These are phyloP conservation scores for Ornithoptera alexandrae DNA, from an alignment of 2,888 invertebrate species.

Conservation along the genomic window DNA sequence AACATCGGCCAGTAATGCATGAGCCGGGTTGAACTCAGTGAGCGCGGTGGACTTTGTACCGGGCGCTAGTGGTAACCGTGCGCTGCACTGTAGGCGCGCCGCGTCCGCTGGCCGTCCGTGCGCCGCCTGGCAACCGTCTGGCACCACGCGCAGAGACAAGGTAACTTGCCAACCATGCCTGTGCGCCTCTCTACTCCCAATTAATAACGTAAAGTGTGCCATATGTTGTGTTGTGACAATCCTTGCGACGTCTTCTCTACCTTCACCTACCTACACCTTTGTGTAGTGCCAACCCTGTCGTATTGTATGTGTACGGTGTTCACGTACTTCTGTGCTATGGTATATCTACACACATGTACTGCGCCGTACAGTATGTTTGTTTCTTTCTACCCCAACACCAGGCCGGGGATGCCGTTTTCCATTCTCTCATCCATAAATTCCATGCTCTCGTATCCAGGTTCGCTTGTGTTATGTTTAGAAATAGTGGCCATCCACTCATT, in stretches of 20 bases:
- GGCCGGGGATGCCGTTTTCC: too few relatives aligned
- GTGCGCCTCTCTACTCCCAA: neutral
- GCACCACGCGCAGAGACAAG: conserved; percentile 2
- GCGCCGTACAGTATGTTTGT: too few relatives aligned
- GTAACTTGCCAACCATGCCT: neutral
- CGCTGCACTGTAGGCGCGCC: conserved; percentile 66
- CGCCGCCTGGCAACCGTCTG: conserved; percentile 37
- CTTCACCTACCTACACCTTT: too few relatives aligned
- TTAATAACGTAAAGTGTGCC: neutral
- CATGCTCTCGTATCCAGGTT: too few relatives aligned
- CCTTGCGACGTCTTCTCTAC: neutral
- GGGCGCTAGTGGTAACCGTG: conserved; percentile 31
- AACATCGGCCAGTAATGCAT: neutral
- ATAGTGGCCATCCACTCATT: too few relatives aligned
- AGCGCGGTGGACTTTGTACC: neutral
- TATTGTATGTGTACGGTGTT: too few relatives aligned
- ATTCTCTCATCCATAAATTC: too few relatives aligned
- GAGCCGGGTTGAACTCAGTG: neutral
- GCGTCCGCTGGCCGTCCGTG: conserved; percentile 71
- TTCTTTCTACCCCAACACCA: too few relatives aligned
- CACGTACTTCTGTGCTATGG: too few relatives aligned
- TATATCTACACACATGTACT: too few relatives aligned
- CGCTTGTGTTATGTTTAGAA: too few relatives aligned
- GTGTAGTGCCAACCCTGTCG: too few relatives aligned
- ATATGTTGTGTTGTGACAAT: neutral